Evolutionary conservation across 2,888 invertebrate genomes (phyloP).

Genomic region (Phalera bucephala): DNA sequence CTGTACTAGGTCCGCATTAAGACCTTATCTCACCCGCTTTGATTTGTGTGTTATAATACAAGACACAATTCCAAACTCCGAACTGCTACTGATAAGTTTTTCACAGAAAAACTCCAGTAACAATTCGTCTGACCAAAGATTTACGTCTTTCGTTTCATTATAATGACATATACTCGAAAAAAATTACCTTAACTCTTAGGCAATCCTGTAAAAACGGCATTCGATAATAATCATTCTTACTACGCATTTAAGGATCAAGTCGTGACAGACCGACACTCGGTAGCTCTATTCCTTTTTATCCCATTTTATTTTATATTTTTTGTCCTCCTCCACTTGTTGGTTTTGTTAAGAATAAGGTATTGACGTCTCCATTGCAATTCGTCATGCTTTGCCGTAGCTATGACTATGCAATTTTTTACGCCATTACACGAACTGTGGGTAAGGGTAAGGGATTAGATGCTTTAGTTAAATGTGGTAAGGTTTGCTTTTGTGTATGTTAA

Average conservation of each 20-base stretch:
- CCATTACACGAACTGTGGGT: constrained; percentile 40
- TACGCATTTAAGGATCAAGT: background rate
- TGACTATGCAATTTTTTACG: constrained; percentile 73
- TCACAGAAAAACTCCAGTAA: too few relatives aligned
- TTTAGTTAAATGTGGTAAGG: constrained; percentile 4
- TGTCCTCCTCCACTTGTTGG: constrained; percentile 71
- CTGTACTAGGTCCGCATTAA: too few relatives aligned
- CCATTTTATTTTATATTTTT: constrained; percentile 39
- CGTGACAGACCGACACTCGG: constrained; percentile 28
- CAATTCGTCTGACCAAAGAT: too few relatives aligned
- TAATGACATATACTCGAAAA: constrained; percentile 7
- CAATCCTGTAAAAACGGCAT: too few relatives aligned
- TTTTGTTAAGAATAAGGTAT: constrained; percentile 73
- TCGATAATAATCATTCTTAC: too few relatives aligned
- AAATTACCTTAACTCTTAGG: too few relatives aligned
- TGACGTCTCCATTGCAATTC: constrained; percentile 75
- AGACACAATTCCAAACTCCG: too few relatives aligned
- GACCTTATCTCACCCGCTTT: too few relatives aligned
- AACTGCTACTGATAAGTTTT: too few relatives aligned
- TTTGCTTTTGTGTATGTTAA: constrained; percentile 13
- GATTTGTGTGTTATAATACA: too few relatives aligned
- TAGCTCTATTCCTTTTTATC: constrained; percentile 36
- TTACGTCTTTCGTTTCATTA: too few relatives aligned
- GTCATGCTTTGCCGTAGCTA: constrained; percentile 67
- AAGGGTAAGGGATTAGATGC: constrained; percentile 6